These are phyloP conservation scores for Lasioglossum oenotherae DNA, from an alignment of 2,888 invertebrate genomes.

Conservation along the genomic window DNA sequence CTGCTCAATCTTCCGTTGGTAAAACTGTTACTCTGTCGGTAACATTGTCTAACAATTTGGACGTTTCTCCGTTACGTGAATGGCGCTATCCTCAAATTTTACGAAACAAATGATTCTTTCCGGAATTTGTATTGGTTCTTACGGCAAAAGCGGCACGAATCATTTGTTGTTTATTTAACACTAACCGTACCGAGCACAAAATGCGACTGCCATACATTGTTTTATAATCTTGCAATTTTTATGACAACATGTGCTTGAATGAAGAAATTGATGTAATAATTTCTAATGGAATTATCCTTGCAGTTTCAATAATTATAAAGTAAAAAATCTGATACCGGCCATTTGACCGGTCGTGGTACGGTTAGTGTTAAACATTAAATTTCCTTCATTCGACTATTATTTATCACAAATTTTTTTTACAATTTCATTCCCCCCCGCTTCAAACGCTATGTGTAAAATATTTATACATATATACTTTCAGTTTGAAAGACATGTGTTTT, in stretches of 20 bases:
- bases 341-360: too few relatives aligned
- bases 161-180: neutral
- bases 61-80: neutral
- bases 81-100: neutral
- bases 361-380: neutral
- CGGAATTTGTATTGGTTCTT: neutral
- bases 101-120: neutral
- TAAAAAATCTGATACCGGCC: too few relatives aligned
- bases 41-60: neutral
- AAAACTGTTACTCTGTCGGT: neutral
- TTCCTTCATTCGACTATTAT: neutral
- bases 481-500: neutral
- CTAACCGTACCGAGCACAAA: too few relatives aligned
- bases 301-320: too few relatives aligned
- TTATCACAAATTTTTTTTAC: neutral
- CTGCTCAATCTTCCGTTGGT: neutral
- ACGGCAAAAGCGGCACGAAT: neutral
- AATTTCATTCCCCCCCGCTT: neutral
- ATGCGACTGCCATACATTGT: too few relatives aligned
- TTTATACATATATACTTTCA: conserved; percentile 11
- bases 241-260: too few relatives aligned
- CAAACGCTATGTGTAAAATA: neutral
- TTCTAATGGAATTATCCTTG: too few relatives aligned
- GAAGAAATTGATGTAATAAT: too few relatives aligned
- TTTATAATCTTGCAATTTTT: too few relatives aligned